Conservation (phyloP, 2,797 vertebrate genomes). For the Hydrophis major region DNA sequence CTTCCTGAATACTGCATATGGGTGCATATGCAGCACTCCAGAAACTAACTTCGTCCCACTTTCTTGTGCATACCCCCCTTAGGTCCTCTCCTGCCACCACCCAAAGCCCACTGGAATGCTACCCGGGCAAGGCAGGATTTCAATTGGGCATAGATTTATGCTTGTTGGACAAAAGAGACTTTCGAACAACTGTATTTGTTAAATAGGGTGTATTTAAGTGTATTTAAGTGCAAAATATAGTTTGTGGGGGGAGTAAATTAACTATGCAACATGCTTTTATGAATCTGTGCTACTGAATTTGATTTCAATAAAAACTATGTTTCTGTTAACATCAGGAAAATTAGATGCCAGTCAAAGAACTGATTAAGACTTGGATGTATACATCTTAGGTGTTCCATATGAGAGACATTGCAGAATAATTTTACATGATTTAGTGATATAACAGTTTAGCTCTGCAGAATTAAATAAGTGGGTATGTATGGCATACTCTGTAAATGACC, state of each 20-base stretch:
- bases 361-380: background rate
- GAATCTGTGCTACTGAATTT: background rate
- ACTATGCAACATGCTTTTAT: background rate
- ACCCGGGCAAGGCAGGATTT: too few relatives aligned
- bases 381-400: background rate
- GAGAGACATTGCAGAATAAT: background rate
- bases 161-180: too few relatives aligned
- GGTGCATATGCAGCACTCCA: background rate
- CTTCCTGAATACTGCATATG: too few relatives aligned
- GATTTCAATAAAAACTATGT: background rate
- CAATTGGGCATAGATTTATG: too few relatives aligned
- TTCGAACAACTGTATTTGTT: too few relatives aligned
- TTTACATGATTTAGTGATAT: background rate
- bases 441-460: background rate
- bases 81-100: background rate
- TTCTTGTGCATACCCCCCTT: background rate
- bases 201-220: background rate
- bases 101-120: too few relatives aligned
- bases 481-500: background rate
- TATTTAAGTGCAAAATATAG: background rate
- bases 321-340: background rate
- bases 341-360: background rate
- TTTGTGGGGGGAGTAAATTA: background rate
- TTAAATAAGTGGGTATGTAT: background rate
- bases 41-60: background rate